Percentiles rank a stretch among this genome's conserved stretches.
Conservation (phyloP, 2,888 invertebrate genomes). For the Drosophila setosimentum region DNA sequence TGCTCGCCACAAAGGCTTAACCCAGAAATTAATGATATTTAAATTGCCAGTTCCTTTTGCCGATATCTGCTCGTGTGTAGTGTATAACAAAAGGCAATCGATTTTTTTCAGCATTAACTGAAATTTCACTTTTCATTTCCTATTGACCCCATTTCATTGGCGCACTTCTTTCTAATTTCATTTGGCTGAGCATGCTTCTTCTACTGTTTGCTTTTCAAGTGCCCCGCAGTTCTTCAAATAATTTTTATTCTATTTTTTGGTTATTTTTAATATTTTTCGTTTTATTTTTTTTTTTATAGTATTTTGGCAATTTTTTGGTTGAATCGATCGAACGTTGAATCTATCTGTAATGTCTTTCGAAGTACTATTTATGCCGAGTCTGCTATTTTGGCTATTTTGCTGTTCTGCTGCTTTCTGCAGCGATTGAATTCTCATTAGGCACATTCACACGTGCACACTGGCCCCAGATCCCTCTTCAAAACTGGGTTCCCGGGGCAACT, state of each 20-base stretch:
- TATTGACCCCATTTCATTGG: conserved; percentile 78
- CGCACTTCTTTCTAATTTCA: conserved; percentile 77
- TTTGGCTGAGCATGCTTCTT: conserved; percentile 46
- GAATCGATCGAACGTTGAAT: conserved; percentile 73
- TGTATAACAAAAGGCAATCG: conserved; percentile 49
- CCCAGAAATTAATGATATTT: conserved; percentile 80
- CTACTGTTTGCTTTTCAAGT: conserved; percentile 57
- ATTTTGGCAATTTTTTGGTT: conserved; percentile 11
- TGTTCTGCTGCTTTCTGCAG: conserved; percentile 57
- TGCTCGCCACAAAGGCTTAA: conserved; percentile 75
- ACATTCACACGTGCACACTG: conserved; percentile 65
- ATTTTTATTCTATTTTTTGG: conserved; percentile 30
- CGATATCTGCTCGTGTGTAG: conserved; percentile 18
- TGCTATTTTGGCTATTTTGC: not conserved
- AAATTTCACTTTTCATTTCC: conserved; percentile 83
- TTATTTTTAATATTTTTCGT: not conserved
- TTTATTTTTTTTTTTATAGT: conserved; percentile 13
- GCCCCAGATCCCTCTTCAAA: conserved; percentile 31
- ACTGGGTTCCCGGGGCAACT: conserved; percentile 17
- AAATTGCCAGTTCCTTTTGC: conserved; percentile 78
- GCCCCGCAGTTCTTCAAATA: conserved; percentile 69
- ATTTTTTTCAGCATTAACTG: conserved; percentile 37
- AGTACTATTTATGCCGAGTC: conserved; percentile 57
- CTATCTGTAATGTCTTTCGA: conserved; percentile 70
- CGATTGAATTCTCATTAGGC: conserved; percentile 80